phyloP scores from a whole-genome alignment of 2,888 invertebrate genomes.

The Agrotis puta region DNA sequence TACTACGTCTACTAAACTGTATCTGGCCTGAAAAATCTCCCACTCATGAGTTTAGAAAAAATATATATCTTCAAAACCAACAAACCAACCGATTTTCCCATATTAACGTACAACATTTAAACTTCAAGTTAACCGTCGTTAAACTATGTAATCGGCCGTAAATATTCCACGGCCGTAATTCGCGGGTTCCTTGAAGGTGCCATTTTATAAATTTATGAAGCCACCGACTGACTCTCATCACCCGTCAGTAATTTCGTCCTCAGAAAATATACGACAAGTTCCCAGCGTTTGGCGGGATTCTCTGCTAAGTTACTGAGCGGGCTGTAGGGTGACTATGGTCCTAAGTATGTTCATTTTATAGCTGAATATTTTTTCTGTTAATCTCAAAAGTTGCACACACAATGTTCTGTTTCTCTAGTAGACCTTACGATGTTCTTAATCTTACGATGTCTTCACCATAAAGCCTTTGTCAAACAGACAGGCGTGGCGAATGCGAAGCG shows the following conservation, averaged over 20 bases:
- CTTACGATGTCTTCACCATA: too few species aligned
- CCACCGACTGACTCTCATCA: conserved; percentile 69
- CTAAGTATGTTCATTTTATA: not conserved
- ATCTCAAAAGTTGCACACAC: not conserved
- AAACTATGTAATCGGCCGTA: conserved; percentile 51
- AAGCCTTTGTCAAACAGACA: too few species aligned
- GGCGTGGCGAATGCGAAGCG: too few species aligned
- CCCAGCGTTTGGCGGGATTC: conserved; percentile 63
- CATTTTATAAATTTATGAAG: conserved; percentile 68
- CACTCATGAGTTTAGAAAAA: too few species aligned
- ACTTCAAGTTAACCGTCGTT: conserved; percentile 35
- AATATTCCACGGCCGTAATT: conserved; percentile 50
- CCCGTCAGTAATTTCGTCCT: conserved; percentile 69
- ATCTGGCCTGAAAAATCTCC: not conserved
- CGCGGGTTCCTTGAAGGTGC: conserved; percentile 42
- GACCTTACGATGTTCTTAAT: too few species aligned
- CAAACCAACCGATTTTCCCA: not conserved
- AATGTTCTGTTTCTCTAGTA: too few species aligned
- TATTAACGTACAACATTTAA: conserved; percentile 16
- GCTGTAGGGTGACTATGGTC: conserved; percentile 59
- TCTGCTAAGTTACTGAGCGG: conserved; percentile 54
- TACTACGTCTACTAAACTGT: too few species aligned
- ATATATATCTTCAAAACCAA: not conserved
- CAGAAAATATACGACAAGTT: conserved; percentile 72
- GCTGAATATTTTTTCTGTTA: not conserved